Evolutionary conservation across 1,140 invertebrate species (phyloP), one percentile per base, ranked within the genome.

Genomic region (Linepithema humile): DNA sequence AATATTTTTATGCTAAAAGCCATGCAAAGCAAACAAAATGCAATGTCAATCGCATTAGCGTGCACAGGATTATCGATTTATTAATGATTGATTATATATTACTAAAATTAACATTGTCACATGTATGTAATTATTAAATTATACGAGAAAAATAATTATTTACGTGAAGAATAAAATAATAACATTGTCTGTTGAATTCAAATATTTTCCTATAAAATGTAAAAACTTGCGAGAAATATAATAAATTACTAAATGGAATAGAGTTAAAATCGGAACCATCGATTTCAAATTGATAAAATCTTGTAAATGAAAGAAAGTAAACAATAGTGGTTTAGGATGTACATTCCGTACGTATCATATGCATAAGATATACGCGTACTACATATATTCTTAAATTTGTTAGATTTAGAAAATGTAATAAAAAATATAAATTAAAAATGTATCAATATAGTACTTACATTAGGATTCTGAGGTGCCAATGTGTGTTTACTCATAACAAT

Each of bases 401-500:
- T 45, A 45, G 1, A 0, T 15, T 75, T 74, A 2, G 23, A 50
- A 70, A 72, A 65, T 65, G 45, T 75, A 43, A 73, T 9, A 45
- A 57, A 45, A 38, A 60, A 50, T 59, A 17, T 17, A 38, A 82
- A 1, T 43, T 15, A 32, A 53, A 75, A 50, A 65, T 85, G n/a
- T 75, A 32, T 69, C 69, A 85, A 77, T 69, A 12, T 26, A 60
- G 29, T 91, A 95, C 95, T 96, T 93, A 96, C 95, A 74, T 74
- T 80, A 77, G 94, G 94, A 89, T 94, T 94, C 90, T 96, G 95
- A 69, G 96, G 95, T 80, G 96, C 96, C 75, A 98, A 94, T 45
- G 97, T 98, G 92, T 98, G 98, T 94, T 98, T 98, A 93, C 97
- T 98, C 97, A 98, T 98, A 23, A 98, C 97, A 88, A 98, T 97